Conservation (phyloP, 1,140 invertebrate genomes). For the Armadillidium nasatum region DNA sequence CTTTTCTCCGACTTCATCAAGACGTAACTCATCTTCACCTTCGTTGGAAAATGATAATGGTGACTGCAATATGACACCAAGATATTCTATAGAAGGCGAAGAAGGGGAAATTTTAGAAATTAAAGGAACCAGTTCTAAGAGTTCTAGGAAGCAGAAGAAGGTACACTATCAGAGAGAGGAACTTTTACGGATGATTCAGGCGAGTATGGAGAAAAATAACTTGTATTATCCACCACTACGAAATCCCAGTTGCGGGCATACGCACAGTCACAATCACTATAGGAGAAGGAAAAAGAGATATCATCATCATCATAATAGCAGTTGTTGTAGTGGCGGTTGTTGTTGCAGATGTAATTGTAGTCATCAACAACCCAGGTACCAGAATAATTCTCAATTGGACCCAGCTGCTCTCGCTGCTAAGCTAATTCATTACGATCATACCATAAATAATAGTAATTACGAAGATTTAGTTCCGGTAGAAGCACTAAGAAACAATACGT, state of each 20-base stretch:
- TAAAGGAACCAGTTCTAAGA: too few species aligned
- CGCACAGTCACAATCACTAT: conserved; percentile 17
- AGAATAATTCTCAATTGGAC: conserved; percentile 28
- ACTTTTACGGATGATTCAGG: conserved; percentile 77
- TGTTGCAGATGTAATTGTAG: conserved; percentile 26
- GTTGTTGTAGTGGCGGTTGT: conserved; percentile 27
- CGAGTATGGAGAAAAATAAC: conserved; percentile 87
- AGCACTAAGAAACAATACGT: neutral
- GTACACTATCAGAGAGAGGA: conserved; percentile 62
- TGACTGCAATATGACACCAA: conserved; percentile 50
- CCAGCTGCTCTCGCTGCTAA: conserved; percentile 33
- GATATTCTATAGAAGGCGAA: conserved; percentile 46
- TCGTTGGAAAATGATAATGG: conserved; percentile 48
- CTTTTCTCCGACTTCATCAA: too few species aligned
- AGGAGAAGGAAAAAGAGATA: conserved; percentile 4
- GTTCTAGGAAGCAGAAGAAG: conserved; percentile 1
- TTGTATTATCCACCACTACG: conserved; percentile 53
- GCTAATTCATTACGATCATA: conserved; percentile 45
- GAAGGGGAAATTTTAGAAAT: conserved; percentile 23
- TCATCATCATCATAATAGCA: conserved; percentile 10
- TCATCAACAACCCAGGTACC: conserved; percentile 14
- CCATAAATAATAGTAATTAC: conserved; percentile 44
- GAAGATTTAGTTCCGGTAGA: conserved; percentile 29
- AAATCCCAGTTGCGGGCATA: conserved; percentile 26
- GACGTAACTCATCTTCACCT: too few species aligned